phyloP scores from a whole-genome alignment of 2,113 vertebrate genomes.

The Gnathonemus echidnorhynchus region DNA sequence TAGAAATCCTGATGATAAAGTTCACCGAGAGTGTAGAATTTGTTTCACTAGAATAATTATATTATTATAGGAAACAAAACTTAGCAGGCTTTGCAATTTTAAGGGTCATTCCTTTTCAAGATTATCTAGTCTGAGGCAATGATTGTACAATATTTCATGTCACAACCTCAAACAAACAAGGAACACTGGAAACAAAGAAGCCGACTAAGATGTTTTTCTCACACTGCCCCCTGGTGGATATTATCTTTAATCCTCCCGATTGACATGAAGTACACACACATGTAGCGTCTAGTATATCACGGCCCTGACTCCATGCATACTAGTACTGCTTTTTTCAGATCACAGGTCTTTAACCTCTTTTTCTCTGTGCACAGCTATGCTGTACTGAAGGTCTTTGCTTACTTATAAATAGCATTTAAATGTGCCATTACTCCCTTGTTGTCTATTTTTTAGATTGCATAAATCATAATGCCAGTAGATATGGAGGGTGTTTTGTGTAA shows the following conservation, averaged over 20 bases:
- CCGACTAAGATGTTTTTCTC: neutral
- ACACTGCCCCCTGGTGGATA: neutral
- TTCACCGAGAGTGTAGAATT: neutral
- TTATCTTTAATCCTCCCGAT: neutral
- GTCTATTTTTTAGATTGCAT: constrained; percentile 15
- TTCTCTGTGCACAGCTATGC: neutral
- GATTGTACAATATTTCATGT: neutral
- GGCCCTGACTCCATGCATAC: neutral
- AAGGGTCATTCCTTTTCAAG: neutral
- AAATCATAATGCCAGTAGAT: constrained; percentile 14
- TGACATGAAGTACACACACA: neutral
- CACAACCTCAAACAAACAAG: neutral
- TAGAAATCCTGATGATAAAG: neutral
- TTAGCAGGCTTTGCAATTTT: neutral
- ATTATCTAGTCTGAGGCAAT: neutral
- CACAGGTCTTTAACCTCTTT: neutral
- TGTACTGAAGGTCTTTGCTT: constrained; percentile 14
- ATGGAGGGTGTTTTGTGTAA: neutral
- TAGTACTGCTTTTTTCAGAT: neutral
- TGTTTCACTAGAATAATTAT: neutral
- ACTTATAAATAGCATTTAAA: neutral
- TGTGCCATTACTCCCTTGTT: constrained; percentile 16
- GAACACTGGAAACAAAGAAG: neutral
- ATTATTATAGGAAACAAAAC: neutral
- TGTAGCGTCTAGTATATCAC: neutral